Evolutionary conservation across 53 echinoderm and acorn worm species (phyloP).

Genomic region (Holothuria scabra): DNA sequence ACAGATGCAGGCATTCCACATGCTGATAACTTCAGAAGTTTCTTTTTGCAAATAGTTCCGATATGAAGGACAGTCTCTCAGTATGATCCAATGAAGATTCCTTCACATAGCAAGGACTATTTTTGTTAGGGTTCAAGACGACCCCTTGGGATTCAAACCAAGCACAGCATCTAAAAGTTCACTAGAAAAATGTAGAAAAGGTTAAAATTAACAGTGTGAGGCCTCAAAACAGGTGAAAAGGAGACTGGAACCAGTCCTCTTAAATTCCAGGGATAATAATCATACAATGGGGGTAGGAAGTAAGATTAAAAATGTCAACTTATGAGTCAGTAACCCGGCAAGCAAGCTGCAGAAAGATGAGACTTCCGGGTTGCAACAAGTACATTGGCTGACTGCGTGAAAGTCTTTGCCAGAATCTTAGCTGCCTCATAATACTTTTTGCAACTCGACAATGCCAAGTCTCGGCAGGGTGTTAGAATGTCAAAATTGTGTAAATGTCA

Average conservation of each 20-base stretch:
- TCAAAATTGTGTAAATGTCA: too few species aligned
- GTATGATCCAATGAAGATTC: constrained; percentile 2
- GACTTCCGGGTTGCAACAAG: too few species aligned
- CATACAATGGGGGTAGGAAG: constrained; percentile 24
- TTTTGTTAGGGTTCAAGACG: constrained; percentile 1
- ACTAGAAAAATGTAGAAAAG: not conserved
- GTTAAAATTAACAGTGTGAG: constrained; percentile 33
- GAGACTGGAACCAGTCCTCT: not conserved
- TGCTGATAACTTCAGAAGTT: too few species aligned
- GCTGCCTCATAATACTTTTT: too few species aligned
- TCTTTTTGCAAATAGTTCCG: too few species aligned
- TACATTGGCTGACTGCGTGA: too few species aligned
- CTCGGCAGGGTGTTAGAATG: too few species aligned
- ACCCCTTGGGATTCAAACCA: constrained; percentile 19
- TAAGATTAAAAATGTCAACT: constrained; percentile 13
- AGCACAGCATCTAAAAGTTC: not conserved
- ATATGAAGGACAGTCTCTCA: too few species aligned
- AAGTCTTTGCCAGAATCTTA: too few species aligned
- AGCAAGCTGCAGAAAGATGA: too few species aligned
- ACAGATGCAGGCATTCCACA: too few species aligned
- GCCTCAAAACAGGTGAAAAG: constrained; percentile 25
- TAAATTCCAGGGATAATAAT: constrained; percentile 40
- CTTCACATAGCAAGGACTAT: constrained; percentile 3
- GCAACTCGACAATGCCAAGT: too few species aligned
- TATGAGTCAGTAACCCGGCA: constrained; percentile 5